Conservation (phyloP, 2,797 vertebrate genomes). For the Labroides dimidiatus region DNA sequence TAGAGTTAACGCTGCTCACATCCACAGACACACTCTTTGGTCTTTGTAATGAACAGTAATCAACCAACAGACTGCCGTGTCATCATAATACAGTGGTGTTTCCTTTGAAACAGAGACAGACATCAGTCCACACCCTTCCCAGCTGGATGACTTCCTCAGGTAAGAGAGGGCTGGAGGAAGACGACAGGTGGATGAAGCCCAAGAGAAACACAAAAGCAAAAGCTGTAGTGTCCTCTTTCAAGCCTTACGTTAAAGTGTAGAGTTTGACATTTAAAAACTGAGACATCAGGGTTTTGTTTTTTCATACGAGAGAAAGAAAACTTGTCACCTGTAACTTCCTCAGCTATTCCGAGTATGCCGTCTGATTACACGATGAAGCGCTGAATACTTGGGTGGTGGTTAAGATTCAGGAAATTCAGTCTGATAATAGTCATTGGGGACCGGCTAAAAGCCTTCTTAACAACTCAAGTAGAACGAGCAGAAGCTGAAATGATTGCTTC, state of each 20-base stretch:
- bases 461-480: slow-evolving; percentile 29
- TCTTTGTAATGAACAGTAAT: slow-evolving; percentile 49
- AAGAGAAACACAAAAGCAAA: slow-evolving; percentile 17
- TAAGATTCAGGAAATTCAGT: slow-evolving; percentile 48
- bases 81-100: slow-evolving; percentile 29
- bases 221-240: too few species aligned
- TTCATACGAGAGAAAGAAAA: too few species aligned
- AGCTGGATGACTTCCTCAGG: slow-evolving; percentile 33
- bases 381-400: slow-evolving; percentile 33
- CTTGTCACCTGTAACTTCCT: slow-evolving; percentile 40
- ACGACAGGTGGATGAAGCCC: slow-evolving; percentile 31
- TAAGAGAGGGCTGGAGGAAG: slow-evolving; percentile 9
- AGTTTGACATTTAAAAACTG: too few species aligned
- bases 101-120: slow-evolving; percentile 37
- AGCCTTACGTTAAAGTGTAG: too few species aligned
- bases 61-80: slow-evolving; percentile 45
- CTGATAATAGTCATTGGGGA: slow-evolving; percentile 52
- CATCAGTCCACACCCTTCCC: slow-evolving; percentile 40
- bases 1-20: slow-evolving; percentile 26
- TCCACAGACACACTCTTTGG: slow-evolving; percentile 44
- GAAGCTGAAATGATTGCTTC: slow-evolving; percentile 48
- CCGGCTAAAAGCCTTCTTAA: slow-evolving; percentile 29
- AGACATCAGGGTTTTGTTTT: too few species aligned
- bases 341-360: slow-evolving; percentile 27
- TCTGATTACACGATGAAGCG: slow-evolving; percentile 55